A percentile compares a stretch with the other conserved stretches of the same genome.
Evolutionary conservation across 2,888 invertebrate species (phyloP).

Genomic region (Chrysolina americana): DNA sequence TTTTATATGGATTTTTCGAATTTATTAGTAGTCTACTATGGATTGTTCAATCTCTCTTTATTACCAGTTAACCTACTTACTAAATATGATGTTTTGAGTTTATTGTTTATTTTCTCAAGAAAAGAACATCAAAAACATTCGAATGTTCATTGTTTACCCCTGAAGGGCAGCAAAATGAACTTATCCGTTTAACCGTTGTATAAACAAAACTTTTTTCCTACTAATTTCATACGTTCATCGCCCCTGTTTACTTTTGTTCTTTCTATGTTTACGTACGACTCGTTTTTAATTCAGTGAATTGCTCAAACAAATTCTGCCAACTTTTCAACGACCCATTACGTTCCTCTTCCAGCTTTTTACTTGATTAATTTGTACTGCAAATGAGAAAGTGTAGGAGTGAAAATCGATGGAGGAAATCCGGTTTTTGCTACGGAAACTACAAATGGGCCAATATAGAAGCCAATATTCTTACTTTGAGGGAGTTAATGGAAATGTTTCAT

Average conservation of each 20-base stretch:
- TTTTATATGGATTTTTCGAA: too few species aligned
- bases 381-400: slow-evolving; percentile 10
- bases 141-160: not conserved
- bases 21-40: too few species aligned
- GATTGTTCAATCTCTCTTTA: too few species aligned
- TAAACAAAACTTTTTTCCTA: slow-evolving; percentile 10
- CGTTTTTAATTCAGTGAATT: slow-evolving; percentile 25
- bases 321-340: slow-evolving; percentile 20
- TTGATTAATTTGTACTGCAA: slow-evolving; percentile 24
- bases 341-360: slow-evolving; percentile 14
- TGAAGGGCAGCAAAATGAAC: not conserved
- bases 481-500: slow-evolving; percentile 10
- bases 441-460: slow-evolving; percentile 12
- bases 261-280: slow-evolving; percentile 13
- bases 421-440: slow-evolving; percentile 10
- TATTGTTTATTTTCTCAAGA: too few species aligned
- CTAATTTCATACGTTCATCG: slow-evolving; percentile 13
- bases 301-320: slow-evolving; percentile 27
- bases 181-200: slow-evolving; percentile 8
- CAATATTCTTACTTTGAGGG: not conserved
- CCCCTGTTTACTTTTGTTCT: slow-evolving; percentile 23
- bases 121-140: too few species aligned
- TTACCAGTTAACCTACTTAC: too few species aligned
- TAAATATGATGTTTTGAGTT: too few species aligned
- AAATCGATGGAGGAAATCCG: slow-evolving; percentile 13